Percentiles rank a stretch among this genome's conserved stretches.
phyloP scores from a whole-genome alignment of 2,797 vertebrate species.

The Neomorphus geoffroyi region DNA sequence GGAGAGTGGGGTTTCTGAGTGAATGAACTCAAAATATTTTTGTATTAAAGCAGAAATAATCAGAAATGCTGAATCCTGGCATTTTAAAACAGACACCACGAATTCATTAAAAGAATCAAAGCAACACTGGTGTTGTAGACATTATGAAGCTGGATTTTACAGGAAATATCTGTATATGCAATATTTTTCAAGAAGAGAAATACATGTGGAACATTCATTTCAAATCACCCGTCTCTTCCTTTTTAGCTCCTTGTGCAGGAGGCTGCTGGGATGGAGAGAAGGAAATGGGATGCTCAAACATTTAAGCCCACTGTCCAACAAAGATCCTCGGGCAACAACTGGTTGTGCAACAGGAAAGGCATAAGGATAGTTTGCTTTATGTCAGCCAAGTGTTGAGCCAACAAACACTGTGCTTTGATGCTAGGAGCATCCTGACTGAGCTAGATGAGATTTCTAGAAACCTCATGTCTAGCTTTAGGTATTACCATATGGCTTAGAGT shows the following conservation, averaged over 20 bases:
- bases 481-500: constrained; percentile 51
- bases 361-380: constrained; percentile 38
- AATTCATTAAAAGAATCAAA: background rate
- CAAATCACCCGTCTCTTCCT: background rate
- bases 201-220: background rate
- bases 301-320: background rate
- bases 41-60: constrained; percentile 6
- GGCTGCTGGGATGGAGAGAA: background rate
- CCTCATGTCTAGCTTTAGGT: constrained; percentile 57
- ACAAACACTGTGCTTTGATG: constrained; percentile 46
- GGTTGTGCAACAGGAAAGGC: background rate
- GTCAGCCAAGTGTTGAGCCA: constrained; percentile 39
- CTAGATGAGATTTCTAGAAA: constrained; percentile 46
- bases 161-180: background rate
- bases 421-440: constrained; percentile 11
- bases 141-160: background rate
- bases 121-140: background rate
- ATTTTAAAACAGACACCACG: background rate
- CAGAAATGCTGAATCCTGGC: background rate
- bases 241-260: background rate
- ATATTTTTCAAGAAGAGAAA: background rate
- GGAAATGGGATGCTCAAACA: background rate
- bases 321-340: background rate
- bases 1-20: background rate
- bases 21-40: constrained; percentile 28